These are phyloP conservation scores for Trichoplusia ni DNA, from an alignment of 1,140 invertebrate species.

Conservation along the genomic window DNA sequence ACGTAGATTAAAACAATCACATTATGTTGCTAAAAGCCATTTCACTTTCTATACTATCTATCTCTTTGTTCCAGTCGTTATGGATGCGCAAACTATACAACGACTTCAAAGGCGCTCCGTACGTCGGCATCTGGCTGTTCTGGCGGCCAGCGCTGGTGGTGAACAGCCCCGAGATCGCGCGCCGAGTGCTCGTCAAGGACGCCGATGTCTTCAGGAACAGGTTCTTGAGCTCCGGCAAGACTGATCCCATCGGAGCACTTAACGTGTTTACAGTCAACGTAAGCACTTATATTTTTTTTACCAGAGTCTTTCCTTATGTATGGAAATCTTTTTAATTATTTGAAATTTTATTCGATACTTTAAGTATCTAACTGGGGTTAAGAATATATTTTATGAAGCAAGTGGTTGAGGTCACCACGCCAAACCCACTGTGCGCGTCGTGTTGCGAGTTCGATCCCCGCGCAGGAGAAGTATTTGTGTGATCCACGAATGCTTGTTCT, in stretches of 20 bases:
- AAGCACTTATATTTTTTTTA: too few species aligned
- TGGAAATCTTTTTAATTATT: background rate
- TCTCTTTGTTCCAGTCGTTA: slow-evolving; percentile 17
- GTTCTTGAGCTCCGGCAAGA: slow-evolving; percentile 52
- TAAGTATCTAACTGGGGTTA: slow-evolving; percentile 9
- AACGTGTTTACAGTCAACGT: slow-evolving; percentile 46
- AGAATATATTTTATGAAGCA: too few species aligned
- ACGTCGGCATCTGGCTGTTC: slow-evolving; percentile 57
- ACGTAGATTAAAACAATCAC: background rate
- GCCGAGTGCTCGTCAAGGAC: slow-evolving; percentile 71
- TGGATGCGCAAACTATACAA: slow-evolving; percentile 30
- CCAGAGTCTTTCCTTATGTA: too few species aligned
- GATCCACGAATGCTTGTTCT: too few species aligned
- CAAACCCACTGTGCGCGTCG: too few species aligned
- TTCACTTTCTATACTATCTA: background rate
- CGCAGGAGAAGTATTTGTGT: too few species aligned
- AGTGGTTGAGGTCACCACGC: too few species aligned
- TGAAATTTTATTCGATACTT: slow-evolving; percentile 11
- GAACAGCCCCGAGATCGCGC: slow-evolving; percentile 69
- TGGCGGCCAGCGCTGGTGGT: slow-evolving; percentile 65
- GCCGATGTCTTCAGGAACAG: slow-evolving; percentile 71
- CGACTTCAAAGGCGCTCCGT: slow-evolving; percentile 21
- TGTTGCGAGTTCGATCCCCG: too few species aligned
- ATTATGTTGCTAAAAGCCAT: background rate
- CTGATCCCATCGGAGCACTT: slow-evolving; percentile 56